These are phyloP conservation scores for Andricus curvator DNA, from an alignment of 2,888 invertebrate species.

Conservation along the genomic window DNA sequence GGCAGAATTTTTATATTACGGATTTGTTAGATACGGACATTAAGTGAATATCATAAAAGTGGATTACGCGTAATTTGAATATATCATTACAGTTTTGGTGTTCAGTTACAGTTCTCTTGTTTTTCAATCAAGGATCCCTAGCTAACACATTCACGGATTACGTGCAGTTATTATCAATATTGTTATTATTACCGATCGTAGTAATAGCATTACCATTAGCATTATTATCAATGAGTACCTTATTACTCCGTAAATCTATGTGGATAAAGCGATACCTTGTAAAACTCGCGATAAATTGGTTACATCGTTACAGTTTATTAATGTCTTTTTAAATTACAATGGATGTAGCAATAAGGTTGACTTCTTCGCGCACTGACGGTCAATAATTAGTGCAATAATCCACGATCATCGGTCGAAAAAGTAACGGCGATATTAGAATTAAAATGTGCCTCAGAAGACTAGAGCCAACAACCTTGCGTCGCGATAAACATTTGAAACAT, in stretches of 20 bases:
- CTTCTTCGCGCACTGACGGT: conserved; percentile 26
- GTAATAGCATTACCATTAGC: conserved; percentile 15
- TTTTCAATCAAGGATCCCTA: conserved; percentile 54
- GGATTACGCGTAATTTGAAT: conserved; percentile 53
- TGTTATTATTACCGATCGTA: conserved; percentile 28
- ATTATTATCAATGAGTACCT: conserved; percentile 37
- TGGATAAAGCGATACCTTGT: conserved; percentile 28
- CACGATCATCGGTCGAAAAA: conserved; percentile 20
- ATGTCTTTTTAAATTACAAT: conserved; percentile 16
- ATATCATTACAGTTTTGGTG: conserved; percentile 75
- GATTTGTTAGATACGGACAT: conserved; percentile 41
- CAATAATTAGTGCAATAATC: conserved; percentile 6
- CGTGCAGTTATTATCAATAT: conserved; percentile 46
- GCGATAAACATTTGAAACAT: conserved; percentile 67
- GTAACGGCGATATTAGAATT: conserved; percentile 19
- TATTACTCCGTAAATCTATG: conserved; percentile 33
- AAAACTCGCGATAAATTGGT: conserved; percentile 36
- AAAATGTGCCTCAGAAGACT: conserved; percentile 30
- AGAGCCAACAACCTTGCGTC: conserved; percentile 65
- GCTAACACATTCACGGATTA: conserved; percentile 61
- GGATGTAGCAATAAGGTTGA: neutral
- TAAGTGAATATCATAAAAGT: conserved; percentile 50
- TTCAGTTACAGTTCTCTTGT: conserved; percentile 75
- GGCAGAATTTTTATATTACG: conserved; percentile 6
- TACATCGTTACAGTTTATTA: conserved; percentile 26